Evolutionary conservation across 53 echinoderm and acorn worm species (phyloP), one percentile per base, ranked within the genome.

Genomic region (Temnopleurus reevesii): DNA sequence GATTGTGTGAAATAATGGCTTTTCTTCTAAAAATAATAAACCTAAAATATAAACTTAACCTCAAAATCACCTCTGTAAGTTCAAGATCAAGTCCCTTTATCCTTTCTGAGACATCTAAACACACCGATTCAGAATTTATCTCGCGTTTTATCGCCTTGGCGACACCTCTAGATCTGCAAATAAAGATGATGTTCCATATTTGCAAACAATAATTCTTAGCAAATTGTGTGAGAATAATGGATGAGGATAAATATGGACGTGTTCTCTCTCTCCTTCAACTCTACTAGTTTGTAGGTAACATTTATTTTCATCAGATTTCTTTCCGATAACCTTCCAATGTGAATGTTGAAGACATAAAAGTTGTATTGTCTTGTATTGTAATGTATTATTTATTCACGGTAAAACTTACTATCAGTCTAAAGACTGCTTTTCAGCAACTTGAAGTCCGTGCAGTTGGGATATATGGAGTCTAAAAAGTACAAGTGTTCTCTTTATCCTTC

Each of bases 151-250:
- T 6, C 4, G 29, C n/a, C 71, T 71, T 41, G 41, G 23, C 23
- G 13, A 36, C 71, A 71, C 71, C 71, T 21, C 19, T n/a, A 1
- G 41, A n/a, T 71, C 7, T 36, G n/a, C 36, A 36, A n/a, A 41
- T 71, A 38, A 71, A 71, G 41, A 41, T 71, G 38, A 71, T 63
- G 34, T 21, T n/a, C n/a, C 21, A 21, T 71, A 21, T 71, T 71
- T 71, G 71, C 71, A 71, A 71, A 71, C 71, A 71, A 41, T 71
- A n/a, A 71, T 71, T 71, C 71, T 71, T 43, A 41, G 23, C 33
- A 63, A 63, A 63, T 30, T 33, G 33, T 31, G 41, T 6, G 41
- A n/a, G n/a, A n/a, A n/a, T n/a, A 71, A 23, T 71, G 27, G 43
- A 71, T 41, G 13, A 38, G 36, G 17, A 6, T 21, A 71, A 71